These are phyloP conservation scores for Heteromurus nitidus DNA, from an alignment of 2,888 invertebrate genomes.

Conservation along the genomic window DNA sequence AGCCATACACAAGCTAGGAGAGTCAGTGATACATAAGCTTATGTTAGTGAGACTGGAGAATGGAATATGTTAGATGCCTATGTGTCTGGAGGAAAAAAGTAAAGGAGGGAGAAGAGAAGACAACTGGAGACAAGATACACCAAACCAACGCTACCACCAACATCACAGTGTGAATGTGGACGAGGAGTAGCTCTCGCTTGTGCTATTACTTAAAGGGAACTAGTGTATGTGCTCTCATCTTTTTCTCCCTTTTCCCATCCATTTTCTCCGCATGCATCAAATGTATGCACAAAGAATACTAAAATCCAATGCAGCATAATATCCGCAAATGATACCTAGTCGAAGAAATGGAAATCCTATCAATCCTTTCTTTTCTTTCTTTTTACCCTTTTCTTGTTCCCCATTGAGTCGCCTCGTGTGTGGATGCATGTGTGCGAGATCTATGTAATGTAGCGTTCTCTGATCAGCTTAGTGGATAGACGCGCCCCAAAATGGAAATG, in stretches of 20 bases:
- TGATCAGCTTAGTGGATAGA: constrained; percentile 11
- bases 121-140: not conserved
- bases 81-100: too few species aligned
- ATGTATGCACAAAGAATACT: constrained; percentile 55
- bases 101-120: too few species aligned
- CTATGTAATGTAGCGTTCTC: too few species aligned
- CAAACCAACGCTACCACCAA: not conserved
- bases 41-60: too few species aligned
- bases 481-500: constrained; percentile 28
- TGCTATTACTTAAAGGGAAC: too few species aligned
- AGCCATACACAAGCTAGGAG: constrained; percentile 23
- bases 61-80: too few species aligned
- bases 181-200: too few species aligned
- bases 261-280: constrained; percentile 56
- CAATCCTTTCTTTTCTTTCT: constrained; percentile 34
- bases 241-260: constrained; percentile 18
- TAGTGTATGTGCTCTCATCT: too few species aligned
- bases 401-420: constrained; percentile 33
- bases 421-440: constrained; percentile 4
- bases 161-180: constrained; percentile 8
- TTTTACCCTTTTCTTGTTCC: constrained; percentile 35
- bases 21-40: too few species aligned
- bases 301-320: constrained; percentile 48
- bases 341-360: constrained; percentile 54
- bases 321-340: constrained; percentile 32